phyloP scores from a whole-genome alignment of 2,888 invertebrate species.

The Barypeithes pellucidus region DNA sequence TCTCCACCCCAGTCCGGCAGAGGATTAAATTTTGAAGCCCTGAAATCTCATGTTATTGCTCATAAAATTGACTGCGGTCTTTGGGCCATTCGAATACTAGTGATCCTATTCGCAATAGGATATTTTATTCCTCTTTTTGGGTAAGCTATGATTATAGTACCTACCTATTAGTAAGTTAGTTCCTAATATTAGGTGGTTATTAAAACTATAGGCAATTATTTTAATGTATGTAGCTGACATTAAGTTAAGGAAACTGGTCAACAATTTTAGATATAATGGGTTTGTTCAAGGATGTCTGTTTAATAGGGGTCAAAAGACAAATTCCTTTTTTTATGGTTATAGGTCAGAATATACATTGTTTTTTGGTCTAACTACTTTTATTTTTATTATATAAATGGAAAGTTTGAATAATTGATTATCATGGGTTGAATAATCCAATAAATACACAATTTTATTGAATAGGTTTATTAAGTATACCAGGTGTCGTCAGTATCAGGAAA shows the following conservation, averaged over 20 bases:
- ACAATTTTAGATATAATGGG: slow-evolving; percentile 29
- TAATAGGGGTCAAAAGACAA: slow-evolving; percentile 46
- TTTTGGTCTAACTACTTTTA: too few species aligned
- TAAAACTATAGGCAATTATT: slow-evolving; percentile 3
- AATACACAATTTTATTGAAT: too few species aligned
- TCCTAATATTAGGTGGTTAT: neutral
- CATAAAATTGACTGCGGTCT: slow-evolving; percentile 92
- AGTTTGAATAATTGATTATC: too few species aligned
- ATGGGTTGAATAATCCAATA: too few species aligned
- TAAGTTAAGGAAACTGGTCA: slow-evolving; percentile 4
- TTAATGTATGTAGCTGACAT: neutral
- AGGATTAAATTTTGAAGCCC: slow-evolving; percentile 74
- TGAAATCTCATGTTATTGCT: slow-evolving; percentile 82
- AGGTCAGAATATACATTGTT: neutral
- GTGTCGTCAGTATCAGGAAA: too few species aligned
- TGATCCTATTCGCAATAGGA: slow-evolving; percentile 86
- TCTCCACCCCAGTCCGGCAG: slow-evolving; percentile 64
- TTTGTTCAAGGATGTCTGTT: slow-evolving; percentile 42
- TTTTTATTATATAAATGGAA: too few species aligned
- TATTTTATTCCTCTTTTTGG: slow-evolving; percentile 92
- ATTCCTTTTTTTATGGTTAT: neutral
- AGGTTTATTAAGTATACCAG: too few species aligned
- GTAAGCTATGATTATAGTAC: slow-evolving; percentile 78
- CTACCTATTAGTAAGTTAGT: too few species aligned
- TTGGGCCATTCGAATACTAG: slow-evolving; percentile 89